These are phyloP conservation scores for Cyanistes caeruleus DNA, from an alignment of 2,113 vertebrate genomes.

Conservation along the genomic window DNA sequence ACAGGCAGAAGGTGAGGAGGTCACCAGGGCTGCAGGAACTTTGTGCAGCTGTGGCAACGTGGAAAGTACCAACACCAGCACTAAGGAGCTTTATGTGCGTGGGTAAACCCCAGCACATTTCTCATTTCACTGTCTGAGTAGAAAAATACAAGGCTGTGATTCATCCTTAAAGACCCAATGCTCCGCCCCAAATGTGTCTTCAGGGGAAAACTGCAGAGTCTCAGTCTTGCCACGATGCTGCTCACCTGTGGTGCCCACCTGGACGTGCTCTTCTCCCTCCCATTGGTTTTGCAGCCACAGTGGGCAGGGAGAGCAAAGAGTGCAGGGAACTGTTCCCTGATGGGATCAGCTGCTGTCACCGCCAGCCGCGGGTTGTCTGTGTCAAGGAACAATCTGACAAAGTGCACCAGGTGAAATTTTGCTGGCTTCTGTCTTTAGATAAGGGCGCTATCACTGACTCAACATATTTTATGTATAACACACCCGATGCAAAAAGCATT, in stretches of 20 bases:
- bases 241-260: not conserved
- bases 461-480: constrained; percentile 99
- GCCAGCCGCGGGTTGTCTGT: constrained; percentile 83
- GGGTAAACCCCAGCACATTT: not conserved
- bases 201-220: not conserved
- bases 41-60: accelerated
- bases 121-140: not conserved
- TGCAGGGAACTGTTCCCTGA: constrained; percentile 53
- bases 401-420: constrained; percentile 85
- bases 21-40: not conserved
- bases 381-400: constrained; percentile 88
- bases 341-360: constrained; percentile 86
- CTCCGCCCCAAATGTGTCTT: not conserved
- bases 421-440: constrained; percentile 92
- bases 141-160: not conserved
- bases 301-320: not conserved
- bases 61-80: not conserved
- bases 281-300: constrained; percentile 8
- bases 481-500: constrained; percentile 92
- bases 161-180: not conserved
- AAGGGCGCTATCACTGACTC: constrained; percentile 93
- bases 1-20: not conserved
- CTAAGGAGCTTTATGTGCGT: not conserved
- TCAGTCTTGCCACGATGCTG: accelerated
- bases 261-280: not conserved